Evolutionary conservation across 2,113 vertebrate genomes (phyloP).

Genomic region (Mastomys natalensis): DNA sequence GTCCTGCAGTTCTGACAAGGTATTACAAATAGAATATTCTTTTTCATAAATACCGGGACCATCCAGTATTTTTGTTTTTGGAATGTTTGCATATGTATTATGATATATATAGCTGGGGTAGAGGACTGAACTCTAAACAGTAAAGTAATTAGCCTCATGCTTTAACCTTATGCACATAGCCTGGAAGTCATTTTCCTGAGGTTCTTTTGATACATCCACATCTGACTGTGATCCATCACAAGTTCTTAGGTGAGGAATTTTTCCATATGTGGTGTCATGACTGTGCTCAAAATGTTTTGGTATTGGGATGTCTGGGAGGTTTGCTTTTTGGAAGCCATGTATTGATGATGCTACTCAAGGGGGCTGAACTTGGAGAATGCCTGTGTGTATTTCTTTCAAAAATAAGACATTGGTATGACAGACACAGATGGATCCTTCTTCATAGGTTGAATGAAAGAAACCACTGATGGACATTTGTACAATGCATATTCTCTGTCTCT

Average conservation of each 20-base stretch:
- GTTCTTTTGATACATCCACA: not conserved
- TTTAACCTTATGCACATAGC: not conserved
- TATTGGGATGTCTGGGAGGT: not conserved
- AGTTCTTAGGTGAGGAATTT: not conserved
- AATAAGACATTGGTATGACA: not conserved
- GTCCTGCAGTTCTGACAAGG: not conserved
- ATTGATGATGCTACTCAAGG: not conserved
- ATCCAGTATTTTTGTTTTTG: not conserved
- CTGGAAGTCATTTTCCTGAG: too few relatives aligned
- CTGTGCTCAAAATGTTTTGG: not conserved
- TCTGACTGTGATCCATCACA: not conserved
- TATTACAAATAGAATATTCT: not conserved
- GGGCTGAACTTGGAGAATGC: not conserved
- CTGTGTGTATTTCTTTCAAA: not conserved
- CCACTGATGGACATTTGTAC: accelerated
- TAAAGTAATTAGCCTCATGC: not conserved
- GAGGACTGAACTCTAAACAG: not conserved
- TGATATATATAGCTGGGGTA: not conserved
- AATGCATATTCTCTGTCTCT: accelerated
- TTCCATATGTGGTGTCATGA: not conserved
- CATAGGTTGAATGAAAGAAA: not conserved
- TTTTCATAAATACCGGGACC: not conserved
- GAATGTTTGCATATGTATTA: not conserved
- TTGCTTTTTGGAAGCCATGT: not conserved
- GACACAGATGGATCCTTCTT: too few relatives aligned